Conservation (phyloP, 2,113 vertebrate genomes). For the Amphiprion ocellaris region DNA sequence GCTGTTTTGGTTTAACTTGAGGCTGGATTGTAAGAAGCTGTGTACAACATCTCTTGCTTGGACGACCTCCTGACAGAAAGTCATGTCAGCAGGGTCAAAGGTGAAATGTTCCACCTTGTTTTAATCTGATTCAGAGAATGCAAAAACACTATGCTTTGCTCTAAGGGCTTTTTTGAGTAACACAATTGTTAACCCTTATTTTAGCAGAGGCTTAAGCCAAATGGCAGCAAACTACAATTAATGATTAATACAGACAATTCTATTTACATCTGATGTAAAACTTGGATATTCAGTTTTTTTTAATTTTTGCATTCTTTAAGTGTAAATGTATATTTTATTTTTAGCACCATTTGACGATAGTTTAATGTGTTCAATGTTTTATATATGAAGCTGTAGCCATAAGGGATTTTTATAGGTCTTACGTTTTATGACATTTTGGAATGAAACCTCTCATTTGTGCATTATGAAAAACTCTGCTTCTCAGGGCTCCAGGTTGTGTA, state of each 20-base stretch:
- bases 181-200: not conserved
- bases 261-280: not conserved
- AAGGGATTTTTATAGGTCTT: not conserved
- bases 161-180: not conserved
- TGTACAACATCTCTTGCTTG: not conserved
- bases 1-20: slow-evolving; percentile 1
- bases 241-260: not conserved
- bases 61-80: slow-evolving; percentile 26
- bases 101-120: slow-evolving; percentile 47
- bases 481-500: slow-evolving; percentile 49
- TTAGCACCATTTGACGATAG: not conserved
- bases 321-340: not conserved
- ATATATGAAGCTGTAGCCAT: slow-evolving; percentile 4
- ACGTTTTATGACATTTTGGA: slow-evolving; percentile 10
- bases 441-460: slow-evolving; percentile 19
- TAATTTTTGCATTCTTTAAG: not conserved
- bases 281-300: not conserved
- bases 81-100: slow-evolving; percentile 44
- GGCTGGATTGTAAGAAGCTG: not conserved
- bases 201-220: not conserved
- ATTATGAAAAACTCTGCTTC: slow-evolving; percentile 19
- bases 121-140: slow-evolving; percentile 31
- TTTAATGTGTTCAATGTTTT: not conserved
- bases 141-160: not conserved
- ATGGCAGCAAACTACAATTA: not conserved